Conservation (phyloP, 2,797 vertebrate species). For the Anableps anableps region DNA sequence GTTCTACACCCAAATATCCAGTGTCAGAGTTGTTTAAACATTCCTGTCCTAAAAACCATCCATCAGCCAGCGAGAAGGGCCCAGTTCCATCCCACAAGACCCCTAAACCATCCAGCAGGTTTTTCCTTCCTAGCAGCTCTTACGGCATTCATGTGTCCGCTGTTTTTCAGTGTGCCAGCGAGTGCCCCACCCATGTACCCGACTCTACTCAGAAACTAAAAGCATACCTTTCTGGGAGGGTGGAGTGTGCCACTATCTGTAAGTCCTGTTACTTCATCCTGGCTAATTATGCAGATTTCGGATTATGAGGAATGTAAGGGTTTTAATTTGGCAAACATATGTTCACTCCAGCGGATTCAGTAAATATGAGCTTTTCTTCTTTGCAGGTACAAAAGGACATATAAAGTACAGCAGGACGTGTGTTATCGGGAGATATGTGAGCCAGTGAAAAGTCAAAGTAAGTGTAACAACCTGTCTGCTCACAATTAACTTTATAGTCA, state of each 20-base stretch:
- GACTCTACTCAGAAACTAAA: slow-evolving; percentile 94
- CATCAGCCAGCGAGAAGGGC: slow-evolving; percentile 40
- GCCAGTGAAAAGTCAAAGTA: slow-evolving; percentile 79
- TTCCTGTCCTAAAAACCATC: slow-evolving; percentile 73
- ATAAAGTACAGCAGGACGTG: slow-evolving; percentile 91
- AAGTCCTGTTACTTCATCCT: slow-evolving; percentile 71
- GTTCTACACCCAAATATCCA: slow-evolving; percentile 64
- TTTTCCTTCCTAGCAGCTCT: slow-evolving; percentile 18
- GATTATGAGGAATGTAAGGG: neutral
- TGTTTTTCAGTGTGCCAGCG: slow-evolving; percentile 88
- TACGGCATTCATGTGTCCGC: slow-evolving; percentile 32
- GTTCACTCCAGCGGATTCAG: neutral
- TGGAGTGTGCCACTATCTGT: slow-evolving; percentile 93
- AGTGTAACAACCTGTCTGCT: slow-evolving; percentile 64
- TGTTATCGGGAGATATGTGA: slow-evolving; percentile 95
- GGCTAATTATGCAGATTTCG: slow-evolving; percentile 7
- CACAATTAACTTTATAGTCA: neutral
- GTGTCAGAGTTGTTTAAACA: slow-evolving; percentile 73
- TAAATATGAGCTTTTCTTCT: slow-evolving; percentile 29
- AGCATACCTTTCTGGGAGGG: slow-evolving; percentile 93
- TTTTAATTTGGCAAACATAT: neutral
- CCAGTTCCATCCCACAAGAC: slow-evolving; percentile 45
- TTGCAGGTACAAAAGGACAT: slow-evolving; percentile 90
- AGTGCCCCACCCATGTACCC: slow-evolving; percentile 90
- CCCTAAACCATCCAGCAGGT: slow-evolving; percentile 48